Evolutionary conservation across 2,888 invertebrate genomes (phyloP), one percentile per base, ranked within the genome.

Genomic region (Osmoderma eremita): DNA sequence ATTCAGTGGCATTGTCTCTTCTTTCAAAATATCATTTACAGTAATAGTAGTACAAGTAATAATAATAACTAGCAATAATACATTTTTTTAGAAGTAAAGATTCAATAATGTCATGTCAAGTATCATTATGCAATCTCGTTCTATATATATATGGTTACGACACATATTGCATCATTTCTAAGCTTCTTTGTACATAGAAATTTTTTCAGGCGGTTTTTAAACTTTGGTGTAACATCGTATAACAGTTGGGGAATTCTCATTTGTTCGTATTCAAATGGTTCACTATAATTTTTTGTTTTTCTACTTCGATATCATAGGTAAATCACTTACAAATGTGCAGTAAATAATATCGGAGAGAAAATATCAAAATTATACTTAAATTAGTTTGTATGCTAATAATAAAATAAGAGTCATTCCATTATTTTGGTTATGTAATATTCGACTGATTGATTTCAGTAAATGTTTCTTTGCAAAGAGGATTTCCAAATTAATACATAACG

Each of bases 21-120:
- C 49, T 53, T 53, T 50, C 8, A 38, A 63, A 38, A 30, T 45
- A 61, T 30, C 45, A 61, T 50, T 63, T n/a, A 15, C 36, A 49
- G 36, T 63, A 56, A 58, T 56, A 49, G 41, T 63, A 24, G 51
- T 63, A 36, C 13, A 53, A 48, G 22, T 53, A 63, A 53, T 39
- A 45, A 15, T 64, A 50, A 51, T 50, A 63, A 15, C 38, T 66
- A 66, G 22, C 49, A 63, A 67, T 64, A 63, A 65, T 62, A 71
- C 69, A 69, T 68, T 36, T 49, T 74, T 78, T 78, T 78, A 78
- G 78, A 78, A 78, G 77, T 76, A 72, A 74, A 73, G 75, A 76
- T 72, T 73, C 76, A 76, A 76, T 68, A 39, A 56, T 66, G 68
- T 66, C 68, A 62, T 45, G 67, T 65, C 65, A 61, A 66, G 65